A percentile compares a stretch with the other conserved stretches of the same genome.
Evolutionary conservation across 2,113 vertebrate species (phyloP).

Genomic region (Hydropotes inermis): DNA sequence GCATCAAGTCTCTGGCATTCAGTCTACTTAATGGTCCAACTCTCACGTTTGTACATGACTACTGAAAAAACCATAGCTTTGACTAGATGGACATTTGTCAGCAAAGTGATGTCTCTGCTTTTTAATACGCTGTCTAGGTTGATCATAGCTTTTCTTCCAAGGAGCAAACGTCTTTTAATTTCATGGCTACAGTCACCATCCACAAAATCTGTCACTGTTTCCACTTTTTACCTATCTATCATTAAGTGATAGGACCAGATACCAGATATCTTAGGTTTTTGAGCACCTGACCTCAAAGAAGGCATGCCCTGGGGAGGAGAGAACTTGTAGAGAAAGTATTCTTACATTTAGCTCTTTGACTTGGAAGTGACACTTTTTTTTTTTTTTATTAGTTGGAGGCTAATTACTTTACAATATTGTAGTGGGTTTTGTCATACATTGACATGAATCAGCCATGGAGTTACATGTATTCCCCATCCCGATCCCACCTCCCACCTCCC

Average conservation of each 20-base stretch:
- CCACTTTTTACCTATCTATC: not conserved
- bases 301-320: not conserved
- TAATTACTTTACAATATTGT: too few species aligned
- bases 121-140: not conserved
- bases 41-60: not conserved
- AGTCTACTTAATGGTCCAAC: not conserved
- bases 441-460: too few species aligned
- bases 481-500: too few species aligned
- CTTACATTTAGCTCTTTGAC: not conserved
- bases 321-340: not conserved
- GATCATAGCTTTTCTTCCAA: not conserved
- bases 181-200: not conserved
- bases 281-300: not conserved
- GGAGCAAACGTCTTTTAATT: not conserved
- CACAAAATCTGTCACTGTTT: not conserved
- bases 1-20: not conserved
- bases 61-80: not conserved
- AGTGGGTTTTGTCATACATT: too few species aligned
- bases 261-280: not conserved
- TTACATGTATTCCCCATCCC: too few species aligned
- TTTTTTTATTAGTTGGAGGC: too few species aligned
- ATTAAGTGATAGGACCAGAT: not conserved
- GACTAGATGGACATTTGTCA: not conserved
- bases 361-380: not conserved
- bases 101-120: not conserved